Conservation (phyloP, 35 echinoderm and acorn worm genomes). For the Acanthaster planci region DNA sequence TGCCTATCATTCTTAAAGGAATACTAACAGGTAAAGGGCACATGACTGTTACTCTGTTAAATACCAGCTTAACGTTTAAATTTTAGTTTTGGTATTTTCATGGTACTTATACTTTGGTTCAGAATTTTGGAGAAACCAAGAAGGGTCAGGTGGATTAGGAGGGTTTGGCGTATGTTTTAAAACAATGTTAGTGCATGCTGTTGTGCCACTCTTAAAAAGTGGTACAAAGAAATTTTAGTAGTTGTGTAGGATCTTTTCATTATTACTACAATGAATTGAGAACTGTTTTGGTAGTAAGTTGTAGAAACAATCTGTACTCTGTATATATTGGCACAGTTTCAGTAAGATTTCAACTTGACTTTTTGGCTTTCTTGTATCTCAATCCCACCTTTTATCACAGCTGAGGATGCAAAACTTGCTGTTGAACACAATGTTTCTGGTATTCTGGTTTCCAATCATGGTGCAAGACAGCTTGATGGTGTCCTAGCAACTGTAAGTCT, state of each 20-base stretch:
- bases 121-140: not conserved
- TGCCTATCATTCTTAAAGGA: conserved; percentile 85
- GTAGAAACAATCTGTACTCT: no score
- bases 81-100: not conserved
- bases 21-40: conserved; percentile 75
- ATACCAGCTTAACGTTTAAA: not conserved
- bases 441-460: conserved; percentile 91
- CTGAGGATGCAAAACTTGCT: conserved; percentile 79
- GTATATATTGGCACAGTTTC: no score
- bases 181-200: not conserved
- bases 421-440: conserved; percentile 77
- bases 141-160: not conserved
- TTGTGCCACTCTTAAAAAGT: not conserved
- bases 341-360: no score
- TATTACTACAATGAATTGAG: no score
- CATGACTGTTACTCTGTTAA: not conserved
- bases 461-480: conserved; percentile 79
- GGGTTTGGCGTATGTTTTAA: not conserved
- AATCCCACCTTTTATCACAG: conserved; percentile 38
- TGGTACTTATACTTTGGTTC: not conserved
- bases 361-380: not conserved
- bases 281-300: no score
- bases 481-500: conserved; percentile 81
- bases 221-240: not conserved
- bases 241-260: no score